Evolutionary conservation across 1,140 invertebrate species (phyloP).

Genomic region (Teleopsis dalmanni): DNA sequence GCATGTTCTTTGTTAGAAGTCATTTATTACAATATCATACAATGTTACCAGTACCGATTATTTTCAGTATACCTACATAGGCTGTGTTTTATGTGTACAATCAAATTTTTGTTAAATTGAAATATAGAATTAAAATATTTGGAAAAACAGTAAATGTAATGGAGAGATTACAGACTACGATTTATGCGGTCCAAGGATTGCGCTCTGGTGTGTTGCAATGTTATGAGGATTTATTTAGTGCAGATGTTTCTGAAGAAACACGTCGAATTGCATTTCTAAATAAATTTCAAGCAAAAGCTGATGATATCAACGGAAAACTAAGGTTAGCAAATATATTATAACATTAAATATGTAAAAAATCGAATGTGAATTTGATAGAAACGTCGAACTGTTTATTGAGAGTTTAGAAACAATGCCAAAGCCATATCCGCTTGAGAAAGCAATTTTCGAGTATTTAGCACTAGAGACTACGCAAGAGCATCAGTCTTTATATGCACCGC

Average conservation of each 20-base stretch:
- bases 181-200: constrained; percentile 65
- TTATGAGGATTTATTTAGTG: constrained; percentile 69
- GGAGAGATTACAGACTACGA: constrained; percentile 64
- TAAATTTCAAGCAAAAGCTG: constrained; percentile 69
- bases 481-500: constrained; percentile 75
- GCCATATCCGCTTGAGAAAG: constrained; percentile 74
- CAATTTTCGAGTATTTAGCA: constrained; percentile 66
- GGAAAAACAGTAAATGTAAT: constrained; percentile 37
- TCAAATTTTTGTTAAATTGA: too few relatives aligned
- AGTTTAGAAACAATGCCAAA: constrained; percentile 63
- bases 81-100: too few relatives aligned
- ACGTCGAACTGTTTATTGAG: constrained; percentile 68
- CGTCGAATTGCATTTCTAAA: constrained; percentile 70
- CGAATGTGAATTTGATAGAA: constrained; percentile 48
- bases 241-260: constrained; percentile 68
- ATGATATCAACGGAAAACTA: constrained; percentile 65
- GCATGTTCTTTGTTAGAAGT: too few relatives aligned
- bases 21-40: too few relatives aligned
- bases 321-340: constrained; percentile 47
- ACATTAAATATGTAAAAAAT: background rate
- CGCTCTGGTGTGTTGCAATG: constrained; percentile 74
- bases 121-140: too few relatives aligned
- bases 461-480: constrained; percentile 82
- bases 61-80: too few relatives aligned
- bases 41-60: too few relatives aligned